Percentiles rank a stretch among this genome's conserved stretches.
These are phyloP conservation scores for Heliocidaris erythrogramma DNA, from an alignment of 35 echinoderm and acorn worm genomes.

Conservation along the genomic window DNA sequence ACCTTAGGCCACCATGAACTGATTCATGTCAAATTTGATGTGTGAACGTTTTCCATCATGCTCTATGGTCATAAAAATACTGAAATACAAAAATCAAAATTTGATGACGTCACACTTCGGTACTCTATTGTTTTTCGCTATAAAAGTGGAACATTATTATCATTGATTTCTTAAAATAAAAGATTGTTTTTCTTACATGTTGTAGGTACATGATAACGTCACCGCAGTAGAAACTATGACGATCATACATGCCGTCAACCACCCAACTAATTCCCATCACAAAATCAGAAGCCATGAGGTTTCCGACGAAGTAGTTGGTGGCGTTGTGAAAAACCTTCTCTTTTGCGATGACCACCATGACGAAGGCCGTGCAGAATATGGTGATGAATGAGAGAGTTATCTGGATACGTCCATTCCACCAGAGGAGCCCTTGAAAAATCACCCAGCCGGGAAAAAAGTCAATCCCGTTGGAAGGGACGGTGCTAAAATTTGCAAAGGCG, in stretches of 20 bases:
- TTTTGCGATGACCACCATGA: background rate
- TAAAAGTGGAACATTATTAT: too few relatives aligned
- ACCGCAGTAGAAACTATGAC: background rate
- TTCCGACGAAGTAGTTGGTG: slow-evolving; percentile 14
- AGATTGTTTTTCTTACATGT: background rate
- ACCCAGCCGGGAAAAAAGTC: background rate
- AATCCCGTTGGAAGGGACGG: background rate
- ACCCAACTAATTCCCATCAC: background rate
- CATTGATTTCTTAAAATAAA: too few relatives aligned
- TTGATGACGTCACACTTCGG: too few relatives aligned
- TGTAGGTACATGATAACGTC: background rate
- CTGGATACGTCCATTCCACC: background rate
- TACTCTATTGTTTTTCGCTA: too few relatives aligned
- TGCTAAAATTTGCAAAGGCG: background rate
- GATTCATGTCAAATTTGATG: too few relatives aligned
- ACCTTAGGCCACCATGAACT: too few relatives aligned
- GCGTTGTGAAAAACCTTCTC: background rate
- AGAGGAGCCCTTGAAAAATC: background rate
- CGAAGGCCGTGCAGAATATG: background rate
- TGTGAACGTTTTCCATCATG: too few relatives aligned
- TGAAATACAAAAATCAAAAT: too few relatives aligned
- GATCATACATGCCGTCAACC: background rate
- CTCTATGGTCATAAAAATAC: too few relatives aligned
- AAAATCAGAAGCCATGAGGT: background rate
- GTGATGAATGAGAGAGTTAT: background rate